These are phyloP conservation scores for Chironomus tentans DNA, from an alignment of 2,888 invertebrate species.

Conservation along the genomic window DNA sequence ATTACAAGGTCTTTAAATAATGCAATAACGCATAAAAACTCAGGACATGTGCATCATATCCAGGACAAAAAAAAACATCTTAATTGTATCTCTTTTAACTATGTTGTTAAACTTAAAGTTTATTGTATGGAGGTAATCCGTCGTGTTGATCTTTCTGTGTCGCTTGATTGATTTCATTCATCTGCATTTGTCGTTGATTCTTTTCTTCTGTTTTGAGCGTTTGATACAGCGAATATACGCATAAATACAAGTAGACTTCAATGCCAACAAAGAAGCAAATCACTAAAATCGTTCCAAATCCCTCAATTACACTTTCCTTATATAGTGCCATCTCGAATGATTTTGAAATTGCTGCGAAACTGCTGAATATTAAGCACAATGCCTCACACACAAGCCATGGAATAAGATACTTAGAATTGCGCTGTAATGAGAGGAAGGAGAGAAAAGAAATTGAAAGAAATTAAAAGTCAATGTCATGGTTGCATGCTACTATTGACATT, in stretches of 20 bases:
- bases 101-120: neutral
- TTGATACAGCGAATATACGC: constrained; percentile 22
- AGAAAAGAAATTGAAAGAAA: neutral
- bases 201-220: constrained; percentile 23
- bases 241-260: constrained; percentile 20
- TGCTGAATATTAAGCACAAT: constrained; percentile 9
- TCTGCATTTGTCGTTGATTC: constrained; percentile 12
- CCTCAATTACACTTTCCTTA: constrained; percentile 1
- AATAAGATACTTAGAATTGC: constrained; percentile 14
- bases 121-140: constrained; percentile 11
- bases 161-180: constrained; percentile 22
- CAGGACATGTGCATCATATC: too few relatives aligned
- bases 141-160: constrained; percentile 8
- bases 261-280: constrained; percentile 3
- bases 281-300: constrained; percentile 5
- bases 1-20: too few relatives aligned
- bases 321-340: constrained; percentile 15
- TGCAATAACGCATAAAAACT: too few relatives aligned
- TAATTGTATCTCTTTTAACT: neutral
- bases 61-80: too few relatives aligned
- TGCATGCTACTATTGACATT: neutral
- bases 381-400: constrained; percentile 15
- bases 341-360: constrained; percentile 13
- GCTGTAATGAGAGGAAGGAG: neutral
- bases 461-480: constrained; percentile 12